These are phyloP conservation scores for Hippocampus zosterae DNA, from an alignment of 2,113 vertebrate species.

Conservation along the genomic window DNA sequence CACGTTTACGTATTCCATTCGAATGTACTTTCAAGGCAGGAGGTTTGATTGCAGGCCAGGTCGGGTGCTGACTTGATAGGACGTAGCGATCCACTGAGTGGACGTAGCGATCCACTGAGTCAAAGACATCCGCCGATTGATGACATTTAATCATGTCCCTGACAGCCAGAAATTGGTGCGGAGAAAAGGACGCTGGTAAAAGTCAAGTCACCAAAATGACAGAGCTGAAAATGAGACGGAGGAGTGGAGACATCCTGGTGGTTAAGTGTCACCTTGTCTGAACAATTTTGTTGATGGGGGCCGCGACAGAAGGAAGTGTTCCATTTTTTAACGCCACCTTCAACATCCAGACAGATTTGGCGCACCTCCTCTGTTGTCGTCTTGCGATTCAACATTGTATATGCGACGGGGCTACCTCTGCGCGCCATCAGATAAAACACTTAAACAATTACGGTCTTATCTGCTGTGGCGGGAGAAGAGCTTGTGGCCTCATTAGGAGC, in stretches of 20 bases:
- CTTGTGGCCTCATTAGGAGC: conserved; percentile 64
- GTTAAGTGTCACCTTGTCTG: background rate
- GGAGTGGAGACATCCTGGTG: background rate
- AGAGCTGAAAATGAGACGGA: conserved; percentile 1
- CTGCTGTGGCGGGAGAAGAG: conserved; percentile 59
- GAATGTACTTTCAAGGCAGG: background rate
- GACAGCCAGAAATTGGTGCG: conserved; percentile 7
- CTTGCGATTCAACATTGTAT: conserved; percentile 27
- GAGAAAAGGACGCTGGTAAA: conserved; percentile 20
- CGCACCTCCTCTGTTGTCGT: background rate
- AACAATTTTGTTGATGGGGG: background rate
- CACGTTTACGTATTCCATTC: background rate
- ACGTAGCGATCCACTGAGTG: background rate
- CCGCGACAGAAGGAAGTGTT: background rate
- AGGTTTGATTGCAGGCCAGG: background rate
- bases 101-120: background rate
- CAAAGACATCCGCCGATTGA: conserved; percentile 40
- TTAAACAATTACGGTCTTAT: conserved; percentile 75
- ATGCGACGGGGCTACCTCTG: conserved; percentile 36
- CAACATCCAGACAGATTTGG: background rate
- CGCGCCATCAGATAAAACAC: conserved; percentile 69
- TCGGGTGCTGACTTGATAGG: background rate
- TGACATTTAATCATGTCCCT: conserved; percentile 15
- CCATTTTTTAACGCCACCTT: background rate
- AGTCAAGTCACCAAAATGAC: conserved; percentile 12